phyloP scores from a whole-genome alignment of 2,797 vertebrate genomes.

The Urophycis tenuis region DNA sequence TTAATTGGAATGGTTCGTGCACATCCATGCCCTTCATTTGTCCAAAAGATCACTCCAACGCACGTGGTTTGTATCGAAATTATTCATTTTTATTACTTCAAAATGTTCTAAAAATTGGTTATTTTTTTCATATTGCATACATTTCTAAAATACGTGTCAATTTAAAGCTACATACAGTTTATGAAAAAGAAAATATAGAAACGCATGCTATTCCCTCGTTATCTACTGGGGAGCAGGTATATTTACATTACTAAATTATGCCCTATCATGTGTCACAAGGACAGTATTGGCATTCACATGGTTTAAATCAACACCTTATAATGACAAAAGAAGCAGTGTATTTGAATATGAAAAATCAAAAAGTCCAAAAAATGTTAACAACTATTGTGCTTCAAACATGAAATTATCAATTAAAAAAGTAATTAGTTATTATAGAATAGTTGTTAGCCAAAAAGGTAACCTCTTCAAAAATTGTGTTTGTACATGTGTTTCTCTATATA shows the following conservation, averaged over 20 bases:
- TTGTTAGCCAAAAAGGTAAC: slow-evolving; percentile 71
- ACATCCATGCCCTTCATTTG: background rate
- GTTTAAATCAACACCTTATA: slow-evolving; percentile 52
- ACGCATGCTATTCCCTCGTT: slow-evolving; percentile 59
- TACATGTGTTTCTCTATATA: background rate
- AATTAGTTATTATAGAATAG: slow-evolving; percentile 67
- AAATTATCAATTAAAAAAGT: slow-evolving; percentile 55
- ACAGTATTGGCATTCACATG: slow-evolving; percentile 32
- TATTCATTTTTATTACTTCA: slow-evolving; percentile 20
- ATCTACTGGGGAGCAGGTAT: slow-evolving; percentile 52
- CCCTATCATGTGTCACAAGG: slow-evolving; percentile 50
- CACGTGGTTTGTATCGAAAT: slow-evolving; percentile 52
- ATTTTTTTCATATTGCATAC: slow-evolving; percentile 37
- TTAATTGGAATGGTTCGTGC: background rate
- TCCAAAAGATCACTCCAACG: slow-evolving; percentile 3
- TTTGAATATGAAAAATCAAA: slow-evolving; percentile 67
- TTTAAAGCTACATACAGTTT: slow-evolving; percentile 63
- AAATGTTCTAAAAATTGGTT: slow-evolving; percentile 68
- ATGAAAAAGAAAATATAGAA: slow-evolving; percentile 77
- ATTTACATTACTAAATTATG: slow-evolving; percentile 54
- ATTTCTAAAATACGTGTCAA: slow-evolving; percentile 50
- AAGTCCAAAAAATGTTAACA: slow-evolving; percentile 58
- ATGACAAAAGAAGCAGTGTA: slow-evolving; percentile 70
- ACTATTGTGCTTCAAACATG: slow-evolving; percentile 52
- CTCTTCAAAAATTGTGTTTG: slow-evolving; percentile 44